phyloP scores from a whole-genome alignment of 2,797 vertebrate species.

The Pipistrellus pipistrellus region DNA sequence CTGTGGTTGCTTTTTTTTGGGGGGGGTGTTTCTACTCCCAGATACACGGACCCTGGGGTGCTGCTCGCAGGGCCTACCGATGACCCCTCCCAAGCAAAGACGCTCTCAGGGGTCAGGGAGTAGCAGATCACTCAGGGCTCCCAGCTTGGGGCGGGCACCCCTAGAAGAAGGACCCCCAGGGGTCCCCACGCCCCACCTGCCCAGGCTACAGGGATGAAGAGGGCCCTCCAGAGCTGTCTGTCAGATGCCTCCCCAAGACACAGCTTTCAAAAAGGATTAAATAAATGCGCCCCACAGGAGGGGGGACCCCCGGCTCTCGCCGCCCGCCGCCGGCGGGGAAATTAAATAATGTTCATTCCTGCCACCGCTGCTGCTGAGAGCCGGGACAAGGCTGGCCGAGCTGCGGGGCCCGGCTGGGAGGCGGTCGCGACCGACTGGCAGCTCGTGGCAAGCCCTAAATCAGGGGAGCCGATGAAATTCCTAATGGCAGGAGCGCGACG shows the following conservation, averaged over 20 bases:
- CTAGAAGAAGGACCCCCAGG: neutral
- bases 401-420: slow-evolving; percentile 45
- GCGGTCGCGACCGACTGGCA: slow-evolving; percentile 72
- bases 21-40: neutral
- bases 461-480: slow-evolving; percentile 83
- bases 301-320: slow-evolving; percentile 38
- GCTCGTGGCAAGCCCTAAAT: slow-evolving; percentile 83
- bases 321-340: slow-evolving; percentile 72
- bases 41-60: neutral
- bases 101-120: accelerated
- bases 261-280: slow-evolving; percentile 63
- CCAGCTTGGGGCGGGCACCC: neutral
- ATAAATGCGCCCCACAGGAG: neutral
- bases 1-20: neutral
- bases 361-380: slow-evolving; percentile 69
- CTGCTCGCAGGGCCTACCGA: accelerated
- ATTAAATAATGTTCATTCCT: slow-evolving; percentile 78
- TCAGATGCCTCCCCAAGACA: neutral
- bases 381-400: slow-evolving; percentile 58
- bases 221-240: neutral
- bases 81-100: neutral
- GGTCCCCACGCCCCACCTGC: neutral
- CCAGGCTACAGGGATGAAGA: neutral
- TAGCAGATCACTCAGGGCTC: neutral
- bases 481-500: slow-evolving; percentile 82